Evolutionary conservation across 2,888 invertebrate species (phyloP).

Genomic region (Lycia hirtaria): DNA sequence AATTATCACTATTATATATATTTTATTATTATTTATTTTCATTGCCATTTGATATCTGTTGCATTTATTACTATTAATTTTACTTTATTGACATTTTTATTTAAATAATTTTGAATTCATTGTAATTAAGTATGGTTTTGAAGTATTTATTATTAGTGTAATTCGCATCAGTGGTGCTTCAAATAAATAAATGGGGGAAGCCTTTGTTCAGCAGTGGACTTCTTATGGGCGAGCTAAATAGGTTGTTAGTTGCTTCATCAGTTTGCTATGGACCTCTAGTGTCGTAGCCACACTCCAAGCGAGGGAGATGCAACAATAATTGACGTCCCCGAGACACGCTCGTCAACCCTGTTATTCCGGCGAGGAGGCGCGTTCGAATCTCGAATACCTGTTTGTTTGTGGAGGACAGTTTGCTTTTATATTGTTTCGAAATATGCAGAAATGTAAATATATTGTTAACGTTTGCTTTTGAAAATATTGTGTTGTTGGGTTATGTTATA

Average conservation of each 20-base stretch:
- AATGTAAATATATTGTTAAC: not conserved
- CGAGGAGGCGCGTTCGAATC: constrained; percentile 50
- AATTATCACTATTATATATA: too few relatives aligned
- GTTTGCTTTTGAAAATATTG: not conserved
- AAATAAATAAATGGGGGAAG: not conserved
- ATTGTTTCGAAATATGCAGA: not conserved
- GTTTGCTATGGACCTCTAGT: constrained; percentile 34
- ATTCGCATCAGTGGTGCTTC: too few relatives aligned
- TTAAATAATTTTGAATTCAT: too few relatives aligned
- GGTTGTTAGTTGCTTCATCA: not conserved
- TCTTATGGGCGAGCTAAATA: too few relatives aligned
- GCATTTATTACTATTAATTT: too few relatives aligned
- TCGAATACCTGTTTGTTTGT: constrained; percentile 23
- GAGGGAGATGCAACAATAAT: constrained; percentile 59
- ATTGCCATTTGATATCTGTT: too few relatives aligned
- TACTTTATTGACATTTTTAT: too few relatives aligned
- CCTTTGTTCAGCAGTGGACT: too few relatives aligned
- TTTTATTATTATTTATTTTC: too few relatives aligned
- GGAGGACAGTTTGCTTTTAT: not conserved
- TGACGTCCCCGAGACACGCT: constrained; percentile 60
- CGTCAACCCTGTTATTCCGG: constrained; percentile 50
- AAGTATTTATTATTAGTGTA: too few relatives aligned
- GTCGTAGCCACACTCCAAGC: constrained; percentile 48
- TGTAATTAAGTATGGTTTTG: too few relatives aligned
- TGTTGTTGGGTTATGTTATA: too few relatives aligned